A percentile compares a stretch with the other conserved stretches of the same genome.
Evolutionary conservation across 2,888 invertebrate genomes (phyloP).

Genomic region (Drosophila imparisetae): DNA sequence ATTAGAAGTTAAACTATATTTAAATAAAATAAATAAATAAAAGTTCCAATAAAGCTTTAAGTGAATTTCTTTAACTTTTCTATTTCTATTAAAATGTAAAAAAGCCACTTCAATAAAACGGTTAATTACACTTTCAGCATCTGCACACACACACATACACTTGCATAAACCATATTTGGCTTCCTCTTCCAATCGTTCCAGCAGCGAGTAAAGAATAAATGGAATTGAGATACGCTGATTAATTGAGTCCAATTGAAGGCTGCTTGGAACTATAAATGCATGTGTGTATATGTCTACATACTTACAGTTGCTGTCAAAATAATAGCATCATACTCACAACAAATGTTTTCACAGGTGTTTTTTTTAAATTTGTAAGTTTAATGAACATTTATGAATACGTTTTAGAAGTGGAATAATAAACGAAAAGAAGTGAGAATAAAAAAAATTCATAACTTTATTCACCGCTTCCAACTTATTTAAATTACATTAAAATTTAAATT

Average conservation of each 20-base stretch:
- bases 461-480: neutral
- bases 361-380: neutral
- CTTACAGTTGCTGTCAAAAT: neutral
- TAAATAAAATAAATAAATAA: no score
- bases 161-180: slow-evolving; percentile 28
- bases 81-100: neutral
- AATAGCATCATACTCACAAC: neutral
- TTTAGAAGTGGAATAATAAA: neutral
- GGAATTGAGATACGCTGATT: slow-evolving; percentile 38
- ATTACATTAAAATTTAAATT: neutral
- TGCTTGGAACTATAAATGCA: slow-evolving; percentile 14
- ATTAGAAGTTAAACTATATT: neutral
- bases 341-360: neutral
- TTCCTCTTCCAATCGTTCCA: slow-evolving; percentile 17
- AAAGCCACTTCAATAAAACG: slow-evolving; percentile 16
- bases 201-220: slow-evolving; percentile 13
- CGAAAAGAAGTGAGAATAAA: no score
- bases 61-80: neutral
- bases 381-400: neutral
- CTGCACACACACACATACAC: neutral
- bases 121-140: slow-evolving; percentile 14
- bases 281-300: neutral
- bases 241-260: slow-evolving; percentile 67
- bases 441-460: neutral
- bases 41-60: neutral